phyloP scores from a whole-genome alignment of 2,797 vertebrate species.

The Bovichtus diacanthus region DNA sequence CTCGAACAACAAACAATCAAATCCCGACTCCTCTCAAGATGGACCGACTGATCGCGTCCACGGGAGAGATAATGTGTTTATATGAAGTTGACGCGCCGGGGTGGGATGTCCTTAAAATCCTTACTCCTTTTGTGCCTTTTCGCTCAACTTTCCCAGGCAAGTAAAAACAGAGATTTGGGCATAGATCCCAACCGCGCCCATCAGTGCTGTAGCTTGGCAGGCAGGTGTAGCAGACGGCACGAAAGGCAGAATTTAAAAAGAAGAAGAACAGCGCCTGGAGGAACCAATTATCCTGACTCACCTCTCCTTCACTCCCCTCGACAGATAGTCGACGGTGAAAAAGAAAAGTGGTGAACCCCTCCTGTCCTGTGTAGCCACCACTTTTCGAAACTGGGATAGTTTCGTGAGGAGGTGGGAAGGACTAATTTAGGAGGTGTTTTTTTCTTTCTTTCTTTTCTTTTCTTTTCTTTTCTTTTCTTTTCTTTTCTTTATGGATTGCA shows the following conservation, averaged over 20 bases:
- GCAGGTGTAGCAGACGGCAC: slow-evolving; percentile 71
- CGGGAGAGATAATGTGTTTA: slow-evolving; percentile 28
- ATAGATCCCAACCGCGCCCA: slow-evolving; percentile 82
- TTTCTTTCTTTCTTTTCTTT: slow-evolving; percentile 3
- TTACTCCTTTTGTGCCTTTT: slow-evolving; percentile 68
- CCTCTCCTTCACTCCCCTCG: slow-evolving; percentile 30
- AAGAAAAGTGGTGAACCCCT: slow-evolving; percentile 47
- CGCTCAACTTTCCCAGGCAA: slow-evolving; percentile 78
- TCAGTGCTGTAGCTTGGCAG: slow-evolving; percentile 68
- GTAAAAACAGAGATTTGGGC: slow-evolving; percentile 80
- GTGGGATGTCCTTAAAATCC: slow-evolving; percentile 72
- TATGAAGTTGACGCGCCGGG: slow-evolving; percentile 38
- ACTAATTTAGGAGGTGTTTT: slow-evolving; percentile 37
- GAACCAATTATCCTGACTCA: slow-evolving; percentile 64
- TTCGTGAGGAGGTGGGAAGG: slow-evolving; percentile 50
- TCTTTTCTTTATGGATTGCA: slow-evolving; percentile 24
- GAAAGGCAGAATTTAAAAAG: slow-evolving; percentile 24
- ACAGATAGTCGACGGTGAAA: slow-evolving; percentile 42
- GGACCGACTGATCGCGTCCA: slow-evolving; percentile 35
- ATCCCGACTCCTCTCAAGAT: slow-evolving; percentile 39
- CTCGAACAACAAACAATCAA: slow-evolving; percentile 32
- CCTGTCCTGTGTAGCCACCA: slow-evolving; percentile 33
- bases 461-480: background rate
- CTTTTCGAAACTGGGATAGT: slow-evolving; percentile 44
- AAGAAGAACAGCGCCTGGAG: slow-evolving; percentile 56